Base-by-base conservation (phyloP, 2,797 vertebrate species). In the Potorous gilbertii region DNA sequence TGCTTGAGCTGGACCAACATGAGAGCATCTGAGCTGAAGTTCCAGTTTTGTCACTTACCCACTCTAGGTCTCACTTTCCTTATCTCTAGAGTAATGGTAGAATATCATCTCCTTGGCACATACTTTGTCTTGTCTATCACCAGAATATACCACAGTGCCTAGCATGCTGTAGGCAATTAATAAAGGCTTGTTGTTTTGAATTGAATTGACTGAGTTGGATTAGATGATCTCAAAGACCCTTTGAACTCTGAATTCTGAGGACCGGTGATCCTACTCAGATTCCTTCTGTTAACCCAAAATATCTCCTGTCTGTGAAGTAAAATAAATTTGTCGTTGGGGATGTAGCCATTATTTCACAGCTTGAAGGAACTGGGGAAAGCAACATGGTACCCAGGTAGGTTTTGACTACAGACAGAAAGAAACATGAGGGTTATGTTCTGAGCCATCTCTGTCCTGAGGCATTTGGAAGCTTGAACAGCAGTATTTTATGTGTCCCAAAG, bases 401-500 rank as follows among this genome's bases (percentile, higher is more conserved):
- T 90, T 54, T 52, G 40, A 54, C 46, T 14, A 90, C 46, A 54
- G 31, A 34, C 4, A 54, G 52, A 54, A 31, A 34, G 54, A 90
- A 90, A 54, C 5, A 34, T 55, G 92, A 91, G 92, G 92, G 94
- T 94, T 95, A 21, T 91, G 8, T 46, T 46, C 40, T 81, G 16
- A 46, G 66, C 21, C n/a, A 27, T 81, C n/a, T 74, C 74, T 46
- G 40, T 24, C 74, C 74, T 81, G 8, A 81, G 40, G 74, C 21
- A 81, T 81, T 81, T 46, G 21, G 21, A 46, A 46, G 74, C 40
- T 81, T 81, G n/a, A 81, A 81, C 21, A 40, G 6, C 18, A 74
- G 14, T 66, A n/a, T 66, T n/a, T 40, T 74, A 24, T 40, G n/a
- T 46, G 2, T 46, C 40, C 74, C 74, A 81, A 81, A 46, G 18